These are phyloP conservation scores for Sebastes flavidus DNA, from an alignment of 2,797 vertebrate species.

Conservation along the genomic window DNA sequence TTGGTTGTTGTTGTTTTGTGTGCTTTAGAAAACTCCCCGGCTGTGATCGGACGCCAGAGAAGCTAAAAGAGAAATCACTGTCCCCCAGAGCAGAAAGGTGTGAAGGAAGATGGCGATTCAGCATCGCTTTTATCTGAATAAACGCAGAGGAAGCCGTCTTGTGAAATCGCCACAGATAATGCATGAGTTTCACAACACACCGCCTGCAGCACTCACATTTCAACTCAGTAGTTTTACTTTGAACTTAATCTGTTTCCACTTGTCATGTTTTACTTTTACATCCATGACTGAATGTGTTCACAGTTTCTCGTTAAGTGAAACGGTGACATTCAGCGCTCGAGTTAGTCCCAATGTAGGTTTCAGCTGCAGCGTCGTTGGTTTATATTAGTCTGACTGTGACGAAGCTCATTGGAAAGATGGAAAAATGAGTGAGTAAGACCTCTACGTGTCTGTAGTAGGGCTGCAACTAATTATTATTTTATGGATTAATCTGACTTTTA, in stretches of 20 bases:
- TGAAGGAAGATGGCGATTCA: background rate
- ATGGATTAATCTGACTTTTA: background rate
- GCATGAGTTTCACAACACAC: constrained; percentile 31
- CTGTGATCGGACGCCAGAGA: background rate
- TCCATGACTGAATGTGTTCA: constrained; percentile 1
- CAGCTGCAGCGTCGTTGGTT: background rate
- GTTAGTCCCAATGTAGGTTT: background rate
- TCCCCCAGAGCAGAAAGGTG: constrained; percentile 44
- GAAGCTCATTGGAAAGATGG: background rate
- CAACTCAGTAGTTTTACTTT: background rate
- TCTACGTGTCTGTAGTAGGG: background rate
- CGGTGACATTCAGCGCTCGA: background rate
- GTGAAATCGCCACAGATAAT: constrained; percentile 3
- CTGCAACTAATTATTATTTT: background rate
- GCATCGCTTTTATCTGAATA: constrained; percentile 4
- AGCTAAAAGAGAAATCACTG: background rate
- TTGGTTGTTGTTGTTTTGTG: constrained; percentile 7
- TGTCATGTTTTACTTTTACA: background rate
- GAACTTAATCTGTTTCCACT: constrained; percentile 20
- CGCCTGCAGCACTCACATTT: background rate
- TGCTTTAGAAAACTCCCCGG: too few species aligned
- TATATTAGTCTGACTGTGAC: background rate
- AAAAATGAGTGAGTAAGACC: background rate
- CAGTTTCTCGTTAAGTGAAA: constrained; percentile 16
- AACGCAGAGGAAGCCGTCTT: constrained; percentile 1